Base-by-base conservation (phyloP, 1,140 invertebrate species). In the Drosophila auraria region DNA sequence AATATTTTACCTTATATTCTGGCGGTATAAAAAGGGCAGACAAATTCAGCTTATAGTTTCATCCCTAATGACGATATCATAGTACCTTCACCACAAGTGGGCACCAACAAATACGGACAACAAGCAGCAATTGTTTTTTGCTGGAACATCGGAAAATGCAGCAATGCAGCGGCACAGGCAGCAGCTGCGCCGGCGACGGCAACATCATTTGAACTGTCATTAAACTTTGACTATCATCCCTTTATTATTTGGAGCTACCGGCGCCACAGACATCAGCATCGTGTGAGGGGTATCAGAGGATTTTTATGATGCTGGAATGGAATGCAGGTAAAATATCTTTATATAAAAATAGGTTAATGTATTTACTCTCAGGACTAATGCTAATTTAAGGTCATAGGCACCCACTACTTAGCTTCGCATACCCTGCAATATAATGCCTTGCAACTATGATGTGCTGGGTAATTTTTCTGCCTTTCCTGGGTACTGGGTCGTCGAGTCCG, bases 181-280 rank as follows among this genome's bases (percentile, higher is more conserved):
- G 33, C 68, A 60, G 63, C 56, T 53, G 51, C 42, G 54, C 61
- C 53, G 59, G 65, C 51, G 70, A 76, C 68, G 72, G 76, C 78
- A 90, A 90, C 86, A 89, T 90, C 82, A 90, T 90, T 89, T 89
- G 86, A 89, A 89, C 86, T 89, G 86, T 89, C 86, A 89, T 89
- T 89, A 89, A 89, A 89, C 86, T 89, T 89, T 89, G 86, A 89
- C 86, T 89, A 89, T 90, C 87, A 90, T 84, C 86, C 86, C 86
- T 90, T 89, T 89, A 89, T 89, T 89, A 89, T 89, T 89, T 90
- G 75, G 60, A 90, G 86, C 82, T 83, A 89, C 86, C 82, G 78
- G 70, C 53, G 69, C 50, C 61, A 38, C 72, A 65, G 15, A 63
- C 50, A 64, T 56, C 56, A 40, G 23, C n/a, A 38, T 30, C 20